Percentiles rank a stretch among this genome's conserved stretches.
These are phyloP conservation scores for Setophaga petechia DNA, from an alignment of 2,113 vertebrate genomes.

Conservation along the genomic window DNA sequence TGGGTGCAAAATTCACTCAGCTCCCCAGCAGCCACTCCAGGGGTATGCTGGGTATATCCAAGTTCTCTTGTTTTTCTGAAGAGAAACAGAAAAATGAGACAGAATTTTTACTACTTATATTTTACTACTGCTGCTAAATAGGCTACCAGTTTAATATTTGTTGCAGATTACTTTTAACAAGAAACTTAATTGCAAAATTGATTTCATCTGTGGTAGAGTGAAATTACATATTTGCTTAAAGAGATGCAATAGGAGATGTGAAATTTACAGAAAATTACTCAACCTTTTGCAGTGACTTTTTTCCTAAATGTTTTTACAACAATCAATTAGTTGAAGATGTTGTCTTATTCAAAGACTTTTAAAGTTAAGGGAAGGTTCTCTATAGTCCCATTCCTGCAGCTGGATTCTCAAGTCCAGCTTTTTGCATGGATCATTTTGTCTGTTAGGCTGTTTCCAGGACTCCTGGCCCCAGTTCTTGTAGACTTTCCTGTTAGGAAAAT, in stretches of 20 bases:
- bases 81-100: not conserved
- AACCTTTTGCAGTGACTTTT: not conserved
- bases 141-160: not conserved
- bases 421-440: not conserved
- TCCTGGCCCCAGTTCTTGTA: not conserved
- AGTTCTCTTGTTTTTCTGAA: not conserved
- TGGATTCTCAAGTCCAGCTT: not conserved
- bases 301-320: constrained; percentile 24
- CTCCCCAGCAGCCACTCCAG: not conserved
- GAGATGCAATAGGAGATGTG: not conserved
- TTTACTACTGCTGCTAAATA: not conserved
- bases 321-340: not conserved
- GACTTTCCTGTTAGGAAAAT: not conserved
- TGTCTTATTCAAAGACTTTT: not conserved
- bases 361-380: not conserved
- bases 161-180: not conserved
- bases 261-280: not conserved
- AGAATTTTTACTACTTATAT: not conserved
- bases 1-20: not conserved
- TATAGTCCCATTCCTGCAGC: not conserved
- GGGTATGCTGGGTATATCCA: not conserved
- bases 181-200: not conserved
- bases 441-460: not conserved
- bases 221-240: constrained; percentile 11
- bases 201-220: not conserved